phyloP scores from a whole-genome alignment of 1,140 invertebrate genomes.

The Stenopsyche tienmushanensis region DNA sequence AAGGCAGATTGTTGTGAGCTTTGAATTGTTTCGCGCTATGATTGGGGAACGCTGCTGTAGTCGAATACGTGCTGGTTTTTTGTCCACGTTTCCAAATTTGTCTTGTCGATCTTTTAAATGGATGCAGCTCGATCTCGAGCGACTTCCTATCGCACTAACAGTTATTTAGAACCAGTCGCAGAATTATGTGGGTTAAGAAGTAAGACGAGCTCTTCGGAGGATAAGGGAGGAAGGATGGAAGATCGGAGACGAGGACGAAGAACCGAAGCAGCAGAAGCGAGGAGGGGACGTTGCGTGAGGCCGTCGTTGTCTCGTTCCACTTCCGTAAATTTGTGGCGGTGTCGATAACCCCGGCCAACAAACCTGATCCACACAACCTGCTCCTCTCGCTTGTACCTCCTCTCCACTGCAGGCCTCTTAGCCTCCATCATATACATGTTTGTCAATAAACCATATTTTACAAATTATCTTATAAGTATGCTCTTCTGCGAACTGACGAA shows the following conservation, averaged over 20 bases:
- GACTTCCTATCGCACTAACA: neutral
- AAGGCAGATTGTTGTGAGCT: no score
- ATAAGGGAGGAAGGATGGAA: neutral
- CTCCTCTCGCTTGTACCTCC: neutral
- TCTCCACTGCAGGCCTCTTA: neutral
- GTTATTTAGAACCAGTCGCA: neutral
- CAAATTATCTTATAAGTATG: no score
- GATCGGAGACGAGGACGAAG: neutral
- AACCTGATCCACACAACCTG: conserved; percentile 27
- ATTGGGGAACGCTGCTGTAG: no score
- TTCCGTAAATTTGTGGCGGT: conserved; percentile 26
- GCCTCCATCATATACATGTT: no score
- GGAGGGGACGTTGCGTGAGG: conserved; percentile 13
- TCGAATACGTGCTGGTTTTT: no score
- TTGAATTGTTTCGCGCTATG: no score
- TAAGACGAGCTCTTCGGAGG: no score
- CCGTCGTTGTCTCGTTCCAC: conserved; percentile 22
- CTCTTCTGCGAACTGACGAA: no score
- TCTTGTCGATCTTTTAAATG: no score
- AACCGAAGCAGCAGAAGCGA: neutral
- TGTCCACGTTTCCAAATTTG: no score
- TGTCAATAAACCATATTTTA: no score
- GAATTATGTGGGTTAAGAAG: neutral
- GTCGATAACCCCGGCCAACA: conserved; percentile 23
- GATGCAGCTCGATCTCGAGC: neutral